Evolutionary conservation across 2,113 vertebrate species (phyloP).

Genomic region (Vanacampus margaritifer): DNA sequence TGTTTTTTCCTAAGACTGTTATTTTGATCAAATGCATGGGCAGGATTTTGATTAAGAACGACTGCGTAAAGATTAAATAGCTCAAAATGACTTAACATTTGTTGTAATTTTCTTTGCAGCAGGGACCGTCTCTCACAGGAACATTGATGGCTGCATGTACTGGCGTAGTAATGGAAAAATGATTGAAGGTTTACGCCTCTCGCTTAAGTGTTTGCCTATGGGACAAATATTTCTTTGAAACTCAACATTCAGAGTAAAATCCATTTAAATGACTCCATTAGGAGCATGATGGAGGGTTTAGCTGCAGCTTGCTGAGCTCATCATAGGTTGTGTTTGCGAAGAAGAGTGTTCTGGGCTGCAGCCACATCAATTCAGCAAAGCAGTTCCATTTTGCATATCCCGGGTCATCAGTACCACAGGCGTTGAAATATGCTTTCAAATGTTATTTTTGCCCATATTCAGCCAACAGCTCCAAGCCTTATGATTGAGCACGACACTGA

Average conservation of each 20-base stretch:
- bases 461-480: constrained; percentile 1
- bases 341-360: not conserved
- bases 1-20: not conserved
- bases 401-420: constrained; percentile 1
- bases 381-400: not conserved
- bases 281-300: not conserved
- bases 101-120: not conserved
- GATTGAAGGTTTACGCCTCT: not conserved
- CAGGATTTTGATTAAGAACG: not conserved
- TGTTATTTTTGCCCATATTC: constrained; percentile 7
- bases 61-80: not conserved
- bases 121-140: not conserved
- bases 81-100: not conserved
- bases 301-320: not conserved
- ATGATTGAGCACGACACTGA: constrained; percentile 34
- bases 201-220: not conserved
- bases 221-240: not conserved
- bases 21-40: not conserved
- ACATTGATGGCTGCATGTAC: not conserved
- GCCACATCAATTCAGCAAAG: not conserved
- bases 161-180: not conserved
- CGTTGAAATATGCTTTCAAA: constrained; percentile 11
- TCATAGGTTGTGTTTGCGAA: not conserved
- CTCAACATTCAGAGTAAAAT: not conserved
- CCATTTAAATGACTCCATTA: constrained; percentile 1